A percentile compares a stretch with the other conserved stretches of the same genome.
These are phyloP conservation scores for Phortica magna DNA, from an alignment of 2,888 invertebrate species.

Conservation along the genomic window DNA sequence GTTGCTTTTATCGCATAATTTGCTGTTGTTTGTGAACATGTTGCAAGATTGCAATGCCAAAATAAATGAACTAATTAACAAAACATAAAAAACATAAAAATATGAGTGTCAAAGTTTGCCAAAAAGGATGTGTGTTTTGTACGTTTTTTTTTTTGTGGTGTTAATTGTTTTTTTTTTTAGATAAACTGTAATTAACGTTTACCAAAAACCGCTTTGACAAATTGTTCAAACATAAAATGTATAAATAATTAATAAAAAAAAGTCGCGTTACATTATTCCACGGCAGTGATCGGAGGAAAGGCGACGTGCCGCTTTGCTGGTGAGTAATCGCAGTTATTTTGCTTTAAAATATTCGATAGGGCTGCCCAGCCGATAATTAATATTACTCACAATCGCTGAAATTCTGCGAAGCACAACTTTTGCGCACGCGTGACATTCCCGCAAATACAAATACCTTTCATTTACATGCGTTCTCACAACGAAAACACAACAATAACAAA, in stretches of 20 bases:
- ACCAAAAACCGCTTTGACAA: not conserved
- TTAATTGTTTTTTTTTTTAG: not conserved
- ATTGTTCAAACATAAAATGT: not conserved
- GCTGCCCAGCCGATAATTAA: no score
- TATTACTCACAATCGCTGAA: no score
- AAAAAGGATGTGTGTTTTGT: not conserved
- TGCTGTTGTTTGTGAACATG: not conserved
- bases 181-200: not conserved
- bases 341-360: not conserved
- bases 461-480: no score
- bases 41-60: not conserved
- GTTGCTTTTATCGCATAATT: not conserved
- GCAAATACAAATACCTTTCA: no score
- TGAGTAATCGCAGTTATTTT: not conserved
- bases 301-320: not conserved
- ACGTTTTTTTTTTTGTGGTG: not conserved
- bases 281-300: not conserved
- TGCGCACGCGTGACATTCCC: no score
- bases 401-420: no score
- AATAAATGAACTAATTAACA: conserved; percentile 47
- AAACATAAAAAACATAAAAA: conserved; percentile 42
- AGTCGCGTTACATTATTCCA: not conserved
- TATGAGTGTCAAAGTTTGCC: not conserved
- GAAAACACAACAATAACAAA: no score
- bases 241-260: not conserved